Conservation (phyloP, 2,797 vertebrate species). For the Scarus forsteni region DNA sequence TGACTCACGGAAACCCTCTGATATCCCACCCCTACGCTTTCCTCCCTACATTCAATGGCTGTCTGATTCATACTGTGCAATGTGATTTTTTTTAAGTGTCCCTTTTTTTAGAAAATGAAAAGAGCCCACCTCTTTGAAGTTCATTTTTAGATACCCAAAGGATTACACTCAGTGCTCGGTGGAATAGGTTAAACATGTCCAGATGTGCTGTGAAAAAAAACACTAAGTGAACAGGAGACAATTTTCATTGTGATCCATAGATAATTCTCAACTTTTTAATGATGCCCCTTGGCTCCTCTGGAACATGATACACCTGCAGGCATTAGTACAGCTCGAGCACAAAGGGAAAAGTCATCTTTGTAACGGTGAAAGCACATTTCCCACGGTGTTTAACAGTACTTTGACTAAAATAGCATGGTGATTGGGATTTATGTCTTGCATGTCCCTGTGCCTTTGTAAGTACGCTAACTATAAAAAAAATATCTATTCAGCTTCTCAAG, state of each 20-base stretch:
- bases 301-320: slow-evolving; percentile 68
- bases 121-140: slow-evolving; percentile 66
- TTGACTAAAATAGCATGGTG: slow-evolving; percentile 55
- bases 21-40: slow-evolving; percentile 38
- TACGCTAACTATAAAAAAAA: slow-evolving; percentile 39
- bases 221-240: slow-evolving; percentile 66
- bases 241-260: slow-evolving; percentile 64
- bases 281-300: slow-evolving; percentile 71
- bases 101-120: slow-evolving; percentile 13
- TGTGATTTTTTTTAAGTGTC: slow-evolving; percentile 32
- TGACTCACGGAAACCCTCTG: slow-evolving; percentile 48
- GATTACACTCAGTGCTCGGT: slow-evolving; percentile 56
- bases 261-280: slow-evolving; percentile 77
- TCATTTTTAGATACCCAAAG: slow-evolving; percentile 63
- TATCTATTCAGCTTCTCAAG: slow-evolving; percentile 12
- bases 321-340: slow-evolving; percentile 50
- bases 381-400: slow-evolving; percentile 45
- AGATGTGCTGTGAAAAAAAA: slow-evolving; percentile 65
- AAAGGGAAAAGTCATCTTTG: slow-evolving; percentile 68
- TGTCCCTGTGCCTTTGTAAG: slow-evolving; percentile 21
- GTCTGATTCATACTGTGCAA: slow-evolving; percentile 50
- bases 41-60: slow-evolving; percentile 36
- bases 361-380: slow-evolving; percentile 66
- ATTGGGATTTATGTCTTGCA: slow-evolving; percentile 36
- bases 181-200: slow-evolving; percentile 76